These are phyloP conservation scores for Ptycholaimellus sp. DNA, from an alignment of 2,888 invertebrate species.

Conservation along the genomic window DNA sequence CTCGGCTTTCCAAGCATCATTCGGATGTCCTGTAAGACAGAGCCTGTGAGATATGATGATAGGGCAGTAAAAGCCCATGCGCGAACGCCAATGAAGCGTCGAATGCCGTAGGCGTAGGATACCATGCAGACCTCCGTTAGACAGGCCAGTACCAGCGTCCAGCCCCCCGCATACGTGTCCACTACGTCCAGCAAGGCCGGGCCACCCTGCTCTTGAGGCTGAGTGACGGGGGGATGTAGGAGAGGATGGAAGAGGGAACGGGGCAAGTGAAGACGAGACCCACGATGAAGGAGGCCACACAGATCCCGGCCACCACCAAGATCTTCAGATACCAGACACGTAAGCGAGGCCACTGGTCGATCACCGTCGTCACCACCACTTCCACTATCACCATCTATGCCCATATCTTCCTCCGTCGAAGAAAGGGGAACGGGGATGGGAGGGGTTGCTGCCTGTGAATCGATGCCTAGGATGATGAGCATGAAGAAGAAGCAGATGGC, in stretches of 20 bases:
- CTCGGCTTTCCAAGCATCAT: constrained; percentile 1
- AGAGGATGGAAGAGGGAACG: too few relatives aligned
- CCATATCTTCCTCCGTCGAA: too few relatives aligned
- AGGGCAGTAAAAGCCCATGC: too few relatives aligned
- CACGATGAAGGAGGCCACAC: constrained; percentile 4
- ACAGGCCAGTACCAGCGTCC: constrained; percentile 29
- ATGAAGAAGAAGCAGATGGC: constrained; percentile 1
- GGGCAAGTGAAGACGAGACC: constrained; percentile 1
- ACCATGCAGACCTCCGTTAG: constrained; percentile 34
- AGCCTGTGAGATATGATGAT: not conserved
- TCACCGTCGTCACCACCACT: constrained; percentile 31
- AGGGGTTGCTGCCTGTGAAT: not conserved
- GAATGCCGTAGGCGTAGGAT: constrained; percentile 30
- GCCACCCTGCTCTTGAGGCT: constrained; percentile 10
- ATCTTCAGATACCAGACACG: constrained; percentile 1
- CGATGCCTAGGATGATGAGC: constrained; percentile 3
- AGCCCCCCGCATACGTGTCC: constrained; percentile 31
- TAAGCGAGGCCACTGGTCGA: constrained; percentile 27
- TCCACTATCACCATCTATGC: constrained; percentile 21
- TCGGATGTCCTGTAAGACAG: not conserved
- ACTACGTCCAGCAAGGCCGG: constrained; percentile 30
- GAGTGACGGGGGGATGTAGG: too few relatives aligned
- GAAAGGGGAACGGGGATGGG: too few relatives aligned
- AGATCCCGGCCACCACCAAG: constrained; percentile 1
- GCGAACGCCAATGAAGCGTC: constrained; percentile 4